Evolutionary conservation across 2,888 invertebrate genomes (phyloP), one percentile per base, ranked within the genome.

Genomic region (Mellilla xanthometata): DNA sequence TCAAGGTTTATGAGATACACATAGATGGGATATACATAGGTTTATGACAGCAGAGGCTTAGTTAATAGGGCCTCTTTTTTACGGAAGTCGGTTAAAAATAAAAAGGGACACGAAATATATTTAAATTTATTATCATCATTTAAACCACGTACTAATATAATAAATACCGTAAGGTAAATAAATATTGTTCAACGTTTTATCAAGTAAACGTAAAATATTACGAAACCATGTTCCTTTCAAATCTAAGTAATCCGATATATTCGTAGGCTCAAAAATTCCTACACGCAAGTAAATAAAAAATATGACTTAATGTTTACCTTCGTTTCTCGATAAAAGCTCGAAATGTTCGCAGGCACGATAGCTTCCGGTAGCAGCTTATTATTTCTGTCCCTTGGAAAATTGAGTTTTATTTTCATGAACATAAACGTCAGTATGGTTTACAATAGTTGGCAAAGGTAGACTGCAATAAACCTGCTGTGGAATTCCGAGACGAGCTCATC

Each of bases 241-340:
- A 45, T 45, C 40, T 31, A 36, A 26, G 34, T 31, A 43, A 40
- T 43, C 40, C 41, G 49, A 50, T 52, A 52, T 33, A n/a, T n/a
- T n/a, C n/a, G n/a, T n/a, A 53, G 47, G 48, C 44, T 22, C 38
- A 36, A 33, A 35, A 52, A 46, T 51, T 45, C 52, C 34, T 19
- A 41, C 58, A 58, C 55, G 58, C 58, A 44, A 58, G 45, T 44
- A 53, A 55, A 57, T 52, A 54, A 49, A 36, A 24, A 36, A 36
- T 38, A 38, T 39, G 45, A 41, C 47, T 47, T 47, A 46, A 41
- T 48, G 34, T 41, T 45, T 47, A 39, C 52, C 47, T 46, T 47
- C 56, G 58, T 59, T 65, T 68, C 68, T 67, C 60, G 68, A 68
- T 62, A 66, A 54, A 72, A 67, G 68, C 72, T 68, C 58, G 46